Evolutionary conservation across 2,113 vertebrate genomes (phyloP).

Genomic region (Myiozetetes cayanensis): DNA sequence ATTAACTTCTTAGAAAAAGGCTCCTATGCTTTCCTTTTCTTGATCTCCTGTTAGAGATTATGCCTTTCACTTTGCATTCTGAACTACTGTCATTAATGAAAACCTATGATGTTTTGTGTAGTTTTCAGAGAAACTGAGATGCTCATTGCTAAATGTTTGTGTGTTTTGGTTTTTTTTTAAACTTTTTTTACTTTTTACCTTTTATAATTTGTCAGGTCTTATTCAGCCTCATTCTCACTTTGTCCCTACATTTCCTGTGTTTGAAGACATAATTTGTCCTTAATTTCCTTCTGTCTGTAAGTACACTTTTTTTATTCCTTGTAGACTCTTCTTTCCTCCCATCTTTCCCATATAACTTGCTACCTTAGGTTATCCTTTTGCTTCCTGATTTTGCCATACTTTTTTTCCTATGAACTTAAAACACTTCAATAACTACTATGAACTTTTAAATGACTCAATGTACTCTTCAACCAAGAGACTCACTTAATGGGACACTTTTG

Average conservation of each 20-base stretch:
- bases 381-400: background rate
- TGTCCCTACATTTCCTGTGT: background rate
- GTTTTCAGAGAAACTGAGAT: background rate
- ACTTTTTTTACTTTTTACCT: background rate
- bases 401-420: background rate
- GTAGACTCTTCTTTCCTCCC: background rate
- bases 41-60: background rate
- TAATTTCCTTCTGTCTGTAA: background rate
- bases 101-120: background rate
- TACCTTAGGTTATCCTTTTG: background rate
- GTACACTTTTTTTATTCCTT: background rate
- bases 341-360: background rate
- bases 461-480: background rate
- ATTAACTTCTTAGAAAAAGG: background rate
- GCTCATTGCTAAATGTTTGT: background rate
- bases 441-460: background rate
- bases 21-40: background rate
- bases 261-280: background rate
- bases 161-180: background rate
- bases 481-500: background rate
- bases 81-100: background rate
- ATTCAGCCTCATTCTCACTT: background rate
- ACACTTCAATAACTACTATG: background rate
- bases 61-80: background rate
- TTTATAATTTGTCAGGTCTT: background rate